A percentile compares a stretch with the other conserved stretches of the same genome.
Conservation (phyloP, 1,140 invertebrate species). For the Calephelis nemesis region DNA sequence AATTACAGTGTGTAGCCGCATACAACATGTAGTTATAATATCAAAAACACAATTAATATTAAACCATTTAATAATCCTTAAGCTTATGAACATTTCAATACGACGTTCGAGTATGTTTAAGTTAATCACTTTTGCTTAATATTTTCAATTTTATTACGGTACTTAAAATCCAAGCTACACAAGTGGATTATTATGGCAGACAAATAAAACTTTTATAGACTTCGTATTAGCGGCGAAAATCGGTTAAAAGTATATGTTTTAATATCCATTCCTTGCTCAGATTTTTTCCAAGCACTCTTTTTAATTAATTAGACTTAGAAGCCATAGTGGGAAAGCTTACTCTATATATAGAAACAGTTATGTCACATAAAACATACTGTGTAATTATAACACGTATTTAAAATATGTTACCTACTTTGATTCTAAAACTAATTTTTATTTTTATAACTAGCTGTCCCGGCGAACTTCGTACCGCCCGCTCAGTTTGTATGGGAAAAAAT, state of each 20-base stretch:
- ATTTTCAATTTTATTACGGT: background rate
- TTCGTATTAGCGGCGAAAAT: background rate
- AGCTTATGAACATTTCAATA: background rate
- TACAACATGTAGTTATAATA: background rate
- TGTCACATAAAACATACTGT: no score
- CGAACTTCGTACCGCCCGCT: no score
- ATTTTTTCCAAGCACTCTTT: conserved; percentile 5
- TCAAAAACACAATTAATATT: background rate
- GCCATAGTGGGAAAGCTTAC: background rate
- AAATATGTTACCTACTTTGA: no score
- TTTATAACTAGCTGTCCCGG: no score
- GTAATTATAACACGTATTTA: no score
- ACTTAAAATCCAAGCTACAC: background rate
- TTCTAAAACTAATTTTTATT: no score
- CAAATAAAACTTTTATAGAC: background rate
- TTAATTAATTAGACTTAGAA: conserved; percentile 5
- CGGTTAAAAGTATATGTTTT: background rate
- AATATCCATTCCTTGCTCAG: background rate
- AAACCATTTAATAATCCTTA: no score
- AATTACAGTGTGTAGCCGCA: no score
- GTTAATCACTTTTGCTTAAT: background rate
- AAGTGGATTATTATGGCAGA: background rate
- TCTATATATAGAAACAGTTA: no score
- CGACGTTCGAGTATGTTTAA: background rate
- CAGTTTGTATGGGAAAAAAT: no score